phyloP scores from a whole-genome alignment of 2,888 invertebrate species.

The Philonicus albiceps region DNA sequence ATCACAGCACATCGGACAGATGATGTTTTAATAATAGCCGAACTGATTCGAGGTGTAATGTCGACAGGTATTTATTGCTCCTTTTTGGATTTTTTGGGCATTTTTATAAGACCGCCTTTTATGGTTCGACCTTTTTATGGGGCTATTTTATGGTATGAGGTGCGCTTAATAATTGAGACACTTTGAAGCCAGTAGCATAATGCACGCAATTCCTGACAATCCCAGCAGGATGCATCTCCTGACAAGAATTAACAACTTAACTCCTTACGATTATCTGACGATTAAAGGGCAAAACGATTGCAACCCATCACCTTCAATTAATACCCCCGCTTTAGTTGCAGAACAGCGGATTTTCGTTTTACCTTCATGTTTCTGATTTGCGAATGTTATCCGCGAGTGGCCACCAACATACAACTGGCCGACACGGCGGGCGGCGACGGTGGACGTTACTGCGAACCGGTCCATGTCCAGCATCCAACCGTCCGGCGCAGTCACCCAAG shows the following conservation, averaged over 20 bases:
- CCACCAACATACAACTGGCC: background rate
- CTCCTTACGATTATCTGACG: background rate
- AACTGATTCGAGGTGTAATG: slow-evolving; percentile 3
- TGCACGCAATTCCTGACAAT: background rate
- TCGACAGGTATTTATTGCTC: background rate
- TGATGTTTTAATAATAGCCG: background rate
- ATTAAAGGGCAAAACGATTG: background rate
- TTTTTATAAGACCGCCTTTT: background rate
- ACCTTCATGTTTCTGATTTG: background rate
- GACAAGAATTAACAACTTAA: background rate
- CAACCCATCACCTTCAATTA: background rate
- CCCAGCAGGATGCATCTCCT: background rate
- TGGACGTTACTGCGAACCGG: background rate
- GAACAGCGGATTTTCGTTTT: background rate
- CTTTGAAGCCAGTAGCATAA: background rate
- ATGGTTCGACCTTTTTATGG: background rate
- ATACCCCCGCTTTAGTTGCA: background rate
- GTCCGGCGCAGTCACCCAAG: slow-evolving; percentile 12
- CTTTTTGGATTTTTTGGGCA: background rate
- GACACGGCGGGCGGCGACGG: background rate
- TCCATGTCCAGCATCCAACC: background rate
- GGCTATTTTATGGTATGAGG: background rate
- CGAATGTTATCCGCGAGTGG: background rate
- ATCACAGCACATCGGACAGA: background rate
- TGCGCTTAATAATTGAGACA: background rate